A percentile compares a stretch with the other conserved stretches of the same genome.
These are phyloP conservation scores for Cephus rjabovi DNA, from an alignment of 2,888 invertebrate species.

Conservation along the genomic window DNA sequence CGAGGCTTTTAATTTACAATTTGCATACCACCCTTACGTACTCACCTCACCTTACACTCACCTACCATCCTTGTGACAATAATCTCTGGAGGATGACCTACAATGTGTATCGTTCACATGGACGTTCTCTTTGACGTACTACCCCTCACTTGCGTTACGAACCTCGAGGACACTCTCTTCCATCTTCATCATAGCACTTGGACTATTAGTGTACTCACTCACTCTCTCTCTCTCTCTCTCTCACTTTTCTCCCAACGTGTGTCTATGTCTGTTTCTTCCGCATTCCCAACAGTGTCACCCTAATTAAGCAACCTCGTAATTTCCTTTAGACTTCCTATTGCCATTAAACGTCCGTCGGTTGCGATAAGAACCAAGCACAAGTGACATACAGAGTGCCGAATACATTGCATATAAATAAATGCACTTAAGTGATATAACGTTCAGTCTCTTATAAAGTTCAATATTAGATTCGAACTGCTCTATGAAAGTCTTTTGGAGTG, in stretches of 20 bases:
- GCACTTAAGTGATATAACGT: neutral
- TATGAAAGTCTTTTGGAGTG: neutral
- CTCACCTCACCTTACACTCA: no score
- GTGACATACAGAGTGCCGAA: neutral
- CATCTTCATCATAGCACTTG: neutral
- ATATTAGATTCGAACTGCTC: neutral
- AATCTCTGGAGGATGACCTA: constrained; percentile 6
- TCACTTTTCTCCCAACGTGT: constrained; percentile 1
- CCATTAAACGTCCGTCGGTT: neutral
- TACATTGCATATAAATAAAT: neutral
- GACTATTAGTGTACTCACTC: neutral
- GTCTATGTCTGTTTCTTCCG: neutral
- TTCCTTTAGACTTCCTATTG: constrained; percentile 19
- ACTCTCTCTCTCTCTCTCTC: neutral
- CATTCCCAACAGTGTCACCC: constrained; percentile 18
- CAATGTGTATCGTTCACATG: neutral
- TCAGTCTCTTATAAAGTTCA: neutral
- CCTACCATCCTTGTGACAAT: neutral
- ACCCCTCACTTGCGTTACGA: constrained; percentile 1
- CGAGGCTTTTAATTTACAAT: neutral
- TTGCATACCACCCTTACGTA: neutral
- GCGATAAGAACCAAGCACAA: neutral
- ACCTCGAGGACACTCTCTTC: constrained; percentile 14
- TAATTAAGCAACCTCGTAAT: constrained; percentile 39
- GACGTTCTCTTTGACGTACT: constrained; percentile 1